phyloP scores from a whole-genome alignment of 2,113 vertebrate species.

The Corydoras maculifer region DNA sequence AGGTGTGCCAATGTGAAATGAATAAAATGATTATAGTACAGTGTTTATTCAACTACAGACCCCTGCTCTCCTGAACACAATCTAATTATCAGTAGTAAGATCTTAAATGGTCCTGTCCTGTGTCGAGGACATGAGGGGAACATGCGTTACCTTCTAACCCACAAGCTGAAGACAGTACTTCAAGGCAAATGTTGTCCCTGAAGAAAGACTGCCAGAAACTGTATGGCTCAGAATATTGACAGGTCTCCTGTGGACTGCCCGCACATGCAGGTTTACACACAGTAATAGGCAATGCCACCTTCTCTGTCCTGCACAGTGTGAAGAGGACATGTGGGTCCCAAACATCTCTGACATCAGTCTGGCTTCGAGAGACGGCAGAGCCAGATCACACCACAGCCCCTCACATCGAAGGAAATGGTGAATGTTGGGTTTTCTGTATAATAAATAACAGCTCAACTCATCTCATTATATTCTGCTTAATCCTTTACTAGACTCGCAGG shows the following conservation, averaged over 20 bases:
- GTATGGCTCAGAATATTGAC: slow-evolving; percentile 85
- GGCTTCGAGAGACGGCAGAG: slow-evolving; percentile 9
- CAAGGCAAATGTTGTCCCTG: slow-evolving; percentile 92
- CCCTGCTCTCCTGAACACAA: no score
- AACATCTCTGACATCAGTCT: slow-evolving; percentile 12
- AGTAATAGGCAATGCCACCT: slow-evolving; percentile 24
- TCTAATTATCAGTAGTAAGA: no score
- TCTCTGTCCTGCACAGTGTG: slow-evolving; percentile 24
- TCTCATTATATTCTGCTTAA: no score
- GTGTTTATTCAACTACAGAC: no score
- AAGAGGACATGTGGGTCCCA: slow-evolving; percentile 31
- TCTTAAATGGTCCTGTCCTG: slow-evolving; percentile 71
- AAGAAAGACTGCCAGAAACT: slow-evolving; percentile 89
- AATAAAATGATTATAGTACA: slow-evolving; percentile 41
- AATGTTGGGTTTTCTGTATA: no score
- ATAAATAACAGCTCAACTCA: no score
- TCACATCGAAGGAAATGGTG: no score
- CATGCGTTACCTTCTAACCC: slow-evolving; percentile 96
- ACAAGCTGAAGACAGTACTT: slow-evolving; percentile 93
- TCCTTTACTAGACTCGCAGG: no score
- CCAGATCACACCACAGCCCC: no score
- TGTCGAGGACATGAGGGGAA: slow-evolving; percentile 91
- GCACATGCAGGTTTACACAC: slow-evolving; percentile 68
- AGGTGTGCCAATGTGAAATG: slow-evolving; percentile 56
- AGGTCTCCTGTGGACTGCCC: slow-evolving; percentile 81